Percentiles rank a stretch among this genome's conserved stretches.
These are phyloP conservation scores for Trichoplusia ni DNA, from an alignment of 1,140 invertebrate species.

Conservation along the genomic window DNA sequence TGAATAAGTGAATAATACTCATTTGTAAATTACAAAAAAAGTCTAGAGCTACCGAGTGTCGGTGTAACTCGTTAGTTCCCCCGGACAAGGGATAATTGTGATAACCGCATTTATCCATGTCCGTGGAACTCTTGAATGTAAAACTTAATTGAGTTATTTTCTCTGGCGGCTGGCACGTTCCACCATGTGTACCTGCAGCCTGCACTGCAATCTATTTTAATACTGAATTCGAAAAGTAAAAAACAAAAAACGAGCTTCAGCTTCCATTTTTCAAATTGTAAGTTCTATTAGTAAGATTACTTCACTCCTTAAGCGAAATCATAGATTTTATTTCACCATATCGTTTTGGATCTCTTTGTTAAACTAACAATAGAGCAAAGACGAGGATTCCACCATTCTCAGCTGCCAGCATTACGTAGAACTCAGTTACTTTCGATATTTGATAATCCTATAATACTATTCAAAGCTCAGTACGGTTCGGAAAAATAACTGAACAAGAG, in stretches of 20 bases:
- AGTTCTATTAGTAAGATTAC: no score
- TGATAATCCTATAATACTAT: neutral
- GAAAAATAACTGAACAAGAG: neutral
- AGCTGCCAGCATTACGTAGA: no score
- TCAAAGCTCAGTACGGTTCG: neutral
- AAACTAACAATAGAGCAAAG: no score
- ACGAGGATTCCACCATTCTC: no score
- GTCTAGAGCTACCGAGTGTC: conserved; percentile 22
- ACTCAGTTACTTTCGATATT: neutral
- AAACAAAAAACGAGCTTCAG: neutral
- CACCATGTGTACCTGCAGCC: neutral
- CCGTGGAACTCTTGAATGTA: conserved; percentile 66
- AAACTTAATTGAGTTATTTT: conserved; percentile 75
- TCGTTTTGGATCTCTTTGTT: neutral
- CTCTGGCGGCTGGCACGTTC: conserved; percentile 42
- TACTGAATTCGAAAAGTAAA: neutral
- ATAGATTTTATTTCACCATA: no score
- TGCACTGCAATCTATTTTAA: neutral
- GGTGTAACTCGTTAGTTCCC: conserved; percentile 63
- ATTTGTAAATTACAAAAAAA: conserved; percentile 36
- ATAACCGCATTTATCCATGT: conserved; percentile 67
- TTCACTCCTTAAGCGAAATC: no score
- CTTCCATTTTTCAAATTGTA: no score
- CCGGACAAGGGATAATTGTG: conserved; percentile 68
- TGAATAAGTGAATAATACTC: neutral